Evolutionary conservation across 2,113 vertebrate species (phyloP), one percentile per base, ranked within the genome.

Genomic region (Reinhardtius hippoglossoides): DNA sequence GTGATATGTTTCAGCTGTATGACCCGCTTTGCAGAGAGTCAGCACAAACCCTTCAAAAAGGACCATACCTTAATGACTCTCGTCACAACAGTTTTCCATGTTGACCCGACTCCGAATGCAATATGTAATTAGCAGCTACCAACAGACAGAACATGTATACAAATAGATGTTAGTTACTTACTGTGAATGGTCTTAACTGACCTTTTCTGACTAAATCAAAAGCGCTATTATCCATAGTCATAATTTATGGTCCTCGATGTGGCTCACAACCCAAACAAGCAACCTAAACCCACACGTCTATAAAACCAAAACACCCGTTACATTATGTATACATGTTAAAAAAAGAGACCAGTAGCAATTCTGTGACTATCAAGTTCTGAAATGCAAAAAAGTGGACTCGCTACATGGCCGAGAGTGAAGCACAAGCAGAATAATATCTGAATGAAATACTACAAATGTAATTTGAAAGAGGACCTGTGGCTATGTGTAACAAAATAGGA

Each of bases 341-440:
- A 61, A 71, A 23, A 23, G 27, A 67, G 3, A 44, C 59, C 46
- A 72, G 50, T 12, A 48, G 59, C 20, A 54, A 67, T 26, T 46
- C 46, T 48, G 55, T 31, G 0, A 2, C 70, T 26, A 62, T 37
- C 56, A 76, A 76, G 67, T 10, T 31, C 46, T 52, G 3, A 54
- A 66, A 61, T 60, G 48, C 9, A 74, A 40, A 10, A 80, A 48
- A 18, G 16, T n/a, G 2, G 52, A 58, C 56, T 60, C 20, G 40
- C 82, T 58, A 52, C 57, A 63, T 62, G 55, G 37, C 57, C 26
- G 48, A 48, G 24, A 55, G 59, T 55, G 35, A 73, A n/a, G 26
- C 76, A 59, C 59, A 67, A 57, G 68, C 26, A 76, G 56, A 52
- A 35, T 76, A 26, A 67, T 31, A 62, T 74, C 67, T 50, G 31